Base-by-base conservation (phyloP, 2,888 invertebrate genomes). In the Clepsis dumicolana region DNA sequence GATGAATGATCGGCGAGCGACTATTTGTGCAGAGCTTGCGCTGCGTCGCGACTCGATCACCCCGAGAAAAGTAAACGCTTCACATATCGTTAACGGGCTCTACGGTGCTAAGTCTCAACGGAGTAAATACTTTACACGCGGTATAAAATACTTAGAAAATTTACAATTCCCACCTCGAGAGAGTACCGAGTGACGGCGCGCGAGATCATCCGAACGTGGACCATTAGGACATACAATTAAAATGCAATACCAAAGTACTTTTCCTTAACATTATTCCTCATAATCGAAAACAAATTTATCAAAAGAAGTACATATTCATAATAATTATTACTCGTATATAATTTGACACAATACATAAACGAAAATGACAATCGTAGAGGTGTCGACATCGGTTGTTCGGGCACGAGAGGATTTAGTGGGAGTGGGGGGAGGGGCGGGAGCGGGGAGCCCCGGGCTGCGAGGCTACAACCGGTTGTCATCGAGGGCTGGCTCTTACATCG, bases 141-240 rank as follows among this genome's bases (percentile, higher is more conserved):
- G 91, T 92, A 93, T 86, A 92, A 93, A 93, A 93, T 89, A 92
- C 90, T 87, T 92, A 91, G 91, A 93, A 92, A 93, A 93, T 91
- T 88, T 91, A 93, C 92, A 92, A 87, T 90, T 84, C 86, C 89
- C 88, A 85, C 85, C 85, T 86, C 80, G 83, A 78, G 25, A 85
- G 83, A 85, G 83, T 81, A 81, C 84, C 82, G 85, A 73, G 71
- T 71, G 65, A 56, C 62, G 72, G 73, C 74, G 76, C 79, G 78
- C 83, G 87, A 87, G 88, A 85, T 84, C 85, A 80, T 79, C 76
- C 77, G 74, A 77, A 76, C 59, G 78, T 77, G 82, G 72, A 85
- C 82, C 83, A 80, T 81, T 79, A 81, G 79, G 78, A 88, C 88
- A 83, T 86, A 87, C 85, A 86, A 87, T 84, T 89, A 86, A 88